Percentiles rank a stretch among this genome's conserved stretches.
These are phyloP conservation scores for Oryctes rhinoceros DNA, from an alignment of 1,140 invertebrate species.

Conservation along the genomic window DNA sequence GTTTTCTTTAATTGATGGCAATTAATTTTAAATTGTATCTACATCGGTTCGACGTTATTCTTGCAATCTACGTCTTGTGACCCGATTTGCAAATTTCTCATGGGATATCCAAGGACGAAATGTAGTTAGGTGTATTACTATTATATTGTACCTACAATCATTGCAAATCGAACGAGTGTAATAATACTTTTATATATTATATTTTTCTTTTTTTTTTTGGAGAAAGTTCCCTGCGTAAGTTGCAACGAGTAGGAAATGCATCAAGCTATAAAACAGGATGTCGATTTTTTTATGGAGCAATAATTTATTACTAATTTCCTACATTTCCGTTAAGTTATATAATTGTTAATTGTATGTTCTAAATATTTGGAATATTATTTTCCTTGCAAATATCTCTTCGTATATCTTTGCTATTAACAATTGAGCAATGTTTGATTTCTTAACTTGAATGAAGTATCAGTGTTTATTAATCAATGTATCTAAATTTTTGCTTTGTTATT, in stretches of 20 bases:
- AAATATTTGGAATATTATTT: too few relatives aligned
- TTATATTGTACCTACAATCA: not conserved
- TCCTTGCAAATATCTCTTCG: too few relatives aligned
- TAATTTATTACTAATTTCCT: not conserved
- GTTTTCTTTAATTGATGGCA: constrained; percentile 2
- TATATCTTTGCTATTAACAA: too few relatives aligned
- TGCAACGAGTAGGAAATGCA: not conserved
- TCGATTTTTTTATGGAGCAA: not conserved
- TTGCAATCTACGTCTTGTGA: constrained; percentile 2
- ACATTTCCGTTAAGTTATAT: not conserved
- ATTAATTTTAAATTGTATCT: constrained; percentile 15
- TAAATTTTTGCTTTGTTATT: too few relatives aligned
- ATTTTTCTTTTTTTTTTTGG: not conserved
- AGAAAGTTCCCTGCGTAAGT: not conserved
- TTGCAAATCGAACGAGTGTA: not conserved
- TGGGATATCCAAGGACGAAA: not conserved
- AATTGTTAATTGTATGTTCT: not conserved
- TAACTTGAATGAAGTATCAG: too few relatives aligned
- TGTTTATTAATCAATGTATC: too few relatives aligned
- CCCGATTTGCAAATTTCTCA: constrained; percentile 23
- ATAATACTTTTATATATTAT: not conserved
- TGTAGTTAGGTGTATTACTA: not conserved
- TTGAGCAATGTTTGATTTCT: too few relatives aligned
- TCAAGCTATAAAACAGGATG: not conserved
- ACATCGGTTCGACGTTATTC: not conserved